Base-by-base conservation (phyloP, 2,113 vertebrate genomes). In the Aegithalos caudatus region DNA sequence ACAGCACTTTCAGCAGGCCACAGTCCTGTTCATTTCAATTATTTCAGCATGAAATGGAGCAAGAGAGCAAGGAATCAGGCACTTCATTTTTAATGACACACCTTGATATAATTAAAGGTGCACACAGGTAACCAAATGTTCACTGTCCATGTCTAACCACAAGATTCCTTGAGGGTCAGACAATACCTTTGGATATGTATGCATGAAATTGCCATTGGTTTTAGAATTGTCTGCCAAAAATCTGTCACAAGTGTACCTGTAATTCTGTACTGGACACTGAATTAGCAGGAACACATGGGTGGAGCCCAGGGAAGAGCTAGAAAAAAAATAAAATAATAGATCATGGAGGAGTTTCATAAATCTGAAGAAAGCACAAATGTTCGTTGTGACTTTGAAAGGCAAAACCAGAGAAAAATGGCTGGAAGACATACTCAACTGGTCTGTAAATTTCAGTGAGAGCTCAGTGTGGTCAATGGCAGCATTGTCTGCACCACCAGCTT, bases 61-160 rank as follows among this genome's bases (percentile, higher is more conserved):
- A 92, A 90, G 22, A 3, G 18, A 62, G 56, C 12, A 1, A 35
- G 44, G 88, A 93, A 90, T 51, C 28, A 12, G 57, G 48, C 65
- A 45, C 80, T 84, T 93, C 37, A 31, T 72, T 84, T 90, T 76
- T 76, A 86, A 88, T 94, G 86, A 73, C 12, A 29, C 35, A 88
- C 72, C 64, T 79, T 74, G 74, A 82, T 90, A 42, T 69, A 81
- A 86, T 74, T 86, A 92, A 92, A 88, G 69, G 45, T 81, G 72
- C 53, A 81, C 24, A 37, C 40, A 93, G 77, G 88, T 96, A 92
- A 91, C 88, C 67, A 93, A 67, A 86, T 23, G 14, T 21, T 84
- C 44, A 14, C 72, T 71, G 27, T 27, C 60, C 64, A 35, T 53
- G n/a, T 83, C 90, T 78, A 86, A 94, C 56, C 21, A 44, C 25